Conservation (phyloP, 2,888 invertebrate species). For the Megamerina dolium region DNA sequence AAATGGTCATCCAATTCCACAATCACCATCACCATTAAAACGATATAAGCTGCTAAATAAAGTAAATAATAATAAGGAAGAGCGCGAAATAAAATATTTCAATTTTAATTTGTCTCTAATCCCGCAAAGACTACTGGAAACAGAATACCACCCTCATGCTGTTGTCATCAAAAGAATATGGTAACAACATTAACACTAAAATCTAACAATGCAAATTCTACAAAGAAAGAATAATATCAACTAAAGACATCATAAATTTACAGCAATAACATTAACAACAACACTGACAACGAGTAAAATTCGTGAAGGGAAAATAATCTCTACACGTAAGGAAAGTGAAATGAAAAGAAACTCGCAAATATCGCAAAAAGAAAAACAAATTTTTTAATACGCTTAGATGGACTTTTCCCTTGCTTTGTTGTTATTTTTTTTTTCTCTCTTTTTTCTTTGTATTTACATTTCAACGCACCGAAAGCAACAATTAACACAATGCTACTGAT, state of each 20-base stretch:
- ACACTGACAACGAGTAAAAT: conserved; percentile 1
- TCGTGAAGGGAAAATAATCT: too few relatives aligned
- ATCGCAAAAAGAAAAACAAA: conserved; percentile 10
- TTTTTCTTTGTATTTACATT: conserved; percentile 38
- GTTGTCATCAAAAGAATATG: neutral
- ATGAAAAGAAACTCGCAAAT: conserved; percentile 21
- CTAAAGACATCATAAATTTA: conserved; percentile 10
- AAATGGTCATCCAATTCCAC: too few relatives aligned
- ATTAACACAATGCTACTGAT: conserved; percentile 34
- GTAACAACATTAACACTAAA: conserved; percentile 9
- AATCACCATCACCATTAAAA: too few relatives aligned
- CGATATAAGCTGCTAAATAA: too few relatives aligned
- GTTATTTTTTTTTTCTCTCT: too few relatives aligned
- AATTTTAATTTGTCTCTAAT: conserved; percentile 39
- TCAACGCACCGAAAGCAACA: conserved; percentile 39
- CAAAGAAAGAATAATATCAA: neutral
- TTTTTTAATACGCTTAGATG: neutral
- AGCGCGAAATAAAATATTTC: conserved; percentile 35
- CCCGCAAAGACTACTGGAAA: conserved; percentile 22
- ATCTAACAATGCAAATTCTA: conserved; percentile 8
- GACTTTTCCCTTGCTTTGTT: too few relatives aligned
- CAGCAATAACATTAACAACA: conserved; percentile 6
- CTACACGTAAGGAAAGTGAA: conserved; percentile 1
- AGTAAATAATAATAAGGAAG: conserved; percentile 7
- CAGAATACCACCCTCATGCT: neutral